Evolutionary conservation across 30 jellyfish, hydroid and myxozoan genomes (phyloP).

Genomic region (Turritopsis dohrnii): DNA sequence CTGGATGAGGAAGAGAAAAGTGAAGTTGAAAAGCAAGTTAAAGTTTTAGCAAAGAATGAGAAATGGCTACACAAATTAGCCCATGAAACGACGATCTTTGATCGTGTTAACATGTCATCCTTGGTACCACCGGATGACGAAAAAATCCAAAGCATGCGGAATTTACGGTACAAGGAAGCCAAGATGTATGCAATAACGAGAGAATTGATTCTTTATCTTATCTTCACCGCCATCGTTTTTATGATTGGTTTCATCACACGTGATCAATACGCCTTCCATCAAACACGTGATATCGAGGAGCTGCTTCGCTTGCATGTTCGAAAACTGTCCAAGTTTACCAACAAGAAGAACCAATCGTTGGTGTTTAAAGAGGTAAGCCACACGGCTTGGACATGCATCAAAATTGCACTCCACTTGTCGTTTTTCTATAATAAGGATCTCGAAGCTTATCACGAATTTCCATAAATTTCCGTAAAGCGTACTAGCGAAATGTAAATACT

Average conservation of each 20-base stretch:
- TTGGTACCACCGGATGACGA: constrained; percentile 78
- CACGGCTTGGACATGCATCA: too few species aligned
- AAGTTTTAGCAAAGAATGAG: constrained; percentile 72
- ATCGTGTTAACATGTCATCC: constrained; percentile 28
- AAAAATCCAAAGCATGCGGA: constrained; percentile 64
- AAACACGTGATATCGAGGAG: constrained; percentile 61
- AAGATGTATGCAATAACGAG: constrained; percentile 83
- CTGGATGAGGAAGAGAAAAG: constrained; percentile 70
- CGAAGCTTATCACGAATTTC: too few species aligned
- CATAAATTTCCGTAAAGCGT: too few species aligned
- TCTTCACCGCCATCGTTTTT: constrained; percentile 59
- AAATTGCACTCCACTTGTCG: too few species aligned
- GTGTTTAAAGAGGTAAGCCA: constrained; percentile 20
- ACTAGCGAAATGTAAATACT: too few species aligned
- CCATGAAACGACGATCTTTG: constrained; percentile 37
- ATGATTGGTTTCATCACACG: constrained; percentile 67
- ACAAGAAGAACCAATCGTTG: background rate
- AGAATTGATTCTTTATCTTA: constrained; percentile 58
- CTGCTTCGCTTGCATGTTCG: constrained; percentile 36
- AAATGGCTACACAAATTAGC: constrained; percentile 82
- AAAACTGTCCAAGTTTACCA: background rate
- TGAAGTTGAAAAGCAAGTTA: constrained; percentile 59
- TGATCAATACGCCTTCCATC: constrained; percentile 67
- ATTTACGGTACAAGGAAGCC: constrained; percentile 61
- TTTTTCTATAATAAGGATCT: too few species aligned